Evolutionary conservation across 2,113 vertebrate species (phyloP).

Genomic region (Atlantisia rogersi): DNA sequence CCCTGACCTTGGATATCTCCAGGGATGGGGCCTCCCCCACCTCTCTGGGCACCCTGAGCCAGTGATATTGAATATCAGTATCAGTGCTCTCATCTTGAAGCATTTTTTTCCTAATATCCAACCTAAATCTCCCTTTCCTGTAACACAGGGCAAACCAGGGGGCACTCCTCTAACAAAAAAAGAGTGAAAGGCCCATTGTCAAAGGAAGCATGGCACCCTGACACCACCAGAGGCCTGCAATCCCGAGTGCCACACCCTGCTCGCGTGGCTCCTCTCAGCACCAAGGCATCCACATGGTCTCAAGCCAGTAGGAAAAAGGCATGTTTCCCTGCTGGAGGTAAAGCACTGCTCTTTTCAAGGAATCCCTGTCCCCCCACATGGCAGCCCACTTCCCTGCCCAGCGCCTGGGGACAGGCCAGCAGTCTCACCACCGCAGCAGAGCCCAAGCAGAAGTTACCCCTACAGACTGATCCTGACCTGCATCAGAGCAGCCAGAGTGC

Average conservation of each 20-base stretch:
- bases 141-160: background rate
- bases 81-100: no score
- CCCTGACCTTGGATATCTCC: no score
- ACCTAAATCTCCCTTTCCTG: no score
- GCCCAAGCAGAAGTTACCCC: background rate
- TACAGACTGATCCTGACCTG: accelerated
- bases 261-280: background rate
- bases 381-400: background rate
- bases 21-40: no score
- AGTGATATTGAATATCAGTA: no score
- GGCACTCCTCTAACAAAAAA: background rate
- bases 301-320: background rate
- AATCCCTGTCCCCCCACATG: background rate
- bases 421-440: background rate
- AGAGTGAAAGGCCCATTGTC: background rate
- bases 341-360: background rate
- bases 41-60: no score
- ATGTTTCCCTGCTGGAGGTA: background rate
- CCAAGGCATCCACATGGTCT: background rate
- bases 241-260: no score
- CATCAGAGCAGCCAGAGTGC: background rate
- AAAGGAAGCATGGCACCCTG: background rate
- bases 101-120: no score
- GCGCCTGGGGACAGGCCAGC: background rate
- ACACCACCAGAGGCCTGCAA: background rate